Evolutionary conservation across 2,113 vertebrate genomes (phyloP), one percentile per base, ranked within the genome.

Genomic region (Pleuronectes platessa): DNA sequence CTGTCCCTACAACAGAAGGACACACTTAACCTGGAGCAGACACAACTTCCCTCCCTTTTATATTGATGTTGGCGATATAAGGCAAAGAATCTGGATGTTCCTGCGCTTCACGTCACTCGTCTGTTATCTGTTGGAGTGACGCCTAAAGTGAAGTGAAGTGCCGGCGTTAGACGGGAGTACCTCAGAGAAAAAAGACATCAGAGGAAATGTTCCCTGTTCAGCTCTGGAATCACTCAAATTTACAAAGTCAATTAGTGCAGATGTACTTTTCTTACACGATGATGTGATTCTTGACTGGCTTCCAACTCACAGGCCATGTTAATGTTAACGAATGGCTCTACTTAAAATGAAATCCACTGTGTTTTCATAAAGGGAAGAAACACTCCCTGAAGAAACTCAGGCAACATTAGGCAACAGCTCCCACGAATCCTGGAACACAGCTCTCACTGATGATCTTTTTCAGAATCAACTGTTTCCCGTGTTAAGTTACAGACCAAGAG

Each of bases 41-140:
- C 37, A 37, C 8, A 37, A 37, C 58, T 26, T 61, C 12, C 23
- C 8, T 47, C 0, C 37, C 7, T 62, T 62, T 31, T 13, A 58
- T 9, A 75, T 47, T 26, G 17, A 7, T 24, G 18, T 51, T 23
- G 37, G 64, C 54, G 3, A 0, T 11, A 37, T 26, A 15, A 6
- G 21, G 23, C 49, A 56, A 74, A 68, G n/a, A 68, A 69, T 63
- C 35, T 21, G 27, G 21, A 54, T 64, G 65, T 54, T 42, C 51
- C 60, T 7, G 60, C 60, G 59, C 61, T 71, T 18, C 69, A 54
- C 49, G 61, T 66, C 67, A 35, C 47, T 47, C 31, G 1, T 26
- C 60, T 42, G 23, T 26, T 54, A 26, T 61, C 65, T 65, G 23
- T 17, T 45, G 24, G 45, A 51, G 24, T 5, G 24, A 5, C 18